Percentiles rank a stretch among this genome's conserved stretches.
Conservation (phyloP, 1,140 invertebrate species). For the Augochlora pura region DNA sequence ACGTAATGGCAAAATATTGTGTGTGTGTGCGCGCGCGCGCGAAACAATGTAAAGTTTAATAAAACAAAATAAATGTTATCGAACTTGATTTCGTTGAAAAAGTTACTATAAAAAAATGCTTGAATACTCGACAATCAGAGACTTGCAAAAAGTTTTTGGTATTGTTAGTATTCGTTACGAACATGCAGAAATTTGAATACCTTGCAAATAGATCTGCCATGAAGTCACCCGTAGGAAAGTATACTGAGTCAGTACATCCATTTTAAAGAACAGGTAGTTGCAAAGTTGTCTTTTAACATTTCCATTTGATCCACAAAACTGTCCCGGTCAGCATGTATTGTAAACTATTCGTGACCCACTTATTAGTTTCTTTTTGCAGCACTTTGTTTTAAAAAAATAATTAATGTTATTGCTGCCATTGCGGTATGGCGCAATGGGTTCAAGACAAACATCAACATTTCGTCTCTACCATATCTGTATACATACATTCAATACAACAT, state of each 20-base stretch:
- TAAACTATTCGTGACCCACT: slow-evolving; percentile 71
- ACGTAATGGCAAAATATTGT: background rate
- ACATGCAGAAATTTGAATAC: slow-evolving; percentile 30
- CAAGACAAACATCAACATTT: slow-evolving; percentile 76
- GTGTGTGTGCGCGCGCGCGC: too few species aligned
- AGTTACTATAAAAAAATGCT: background rate
- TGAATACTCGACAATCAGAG: background rate
- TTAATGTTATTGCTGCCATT: slow-evolving; percentile 66
- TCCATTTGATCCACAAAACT: slow-evolving; percentile 69
- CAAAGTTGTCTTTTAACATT: slow-evolving; percentile 59
- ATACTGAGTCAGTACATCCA: slow-evolving; percentile 55
- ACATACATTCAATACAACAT: slow-evolving; percentile 63
- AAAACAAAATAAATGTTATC: background rate
- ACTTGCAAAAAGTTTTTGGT: background rate
- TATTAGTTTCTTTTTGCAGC: slow-evolving; percentile 65
- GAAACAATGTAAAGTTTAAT: background rate
- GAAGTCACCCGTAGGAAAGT: slow-evolving; percentile 50
- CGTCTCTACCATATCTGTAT: slow-evolving; percentile 56
- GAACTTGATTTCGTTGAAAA: background rate
- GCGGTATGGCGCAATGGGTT: slow-evolving; percentile 66
- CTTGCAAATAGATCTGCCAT: slow-evolving; percentile 52
- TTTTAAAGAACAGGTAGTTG: slow-evolving; percentile 53
- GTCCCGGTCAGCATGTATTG: slow-evolving; percentile 66
- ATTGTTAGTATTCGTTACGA: slow-evolving; percentile 5
- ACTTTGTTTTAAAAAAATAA: slow-evolving; percentile 78